Conservation (phyloP, 2,113 vertebrate genomes). For the Seriola dumerili region DNA sequence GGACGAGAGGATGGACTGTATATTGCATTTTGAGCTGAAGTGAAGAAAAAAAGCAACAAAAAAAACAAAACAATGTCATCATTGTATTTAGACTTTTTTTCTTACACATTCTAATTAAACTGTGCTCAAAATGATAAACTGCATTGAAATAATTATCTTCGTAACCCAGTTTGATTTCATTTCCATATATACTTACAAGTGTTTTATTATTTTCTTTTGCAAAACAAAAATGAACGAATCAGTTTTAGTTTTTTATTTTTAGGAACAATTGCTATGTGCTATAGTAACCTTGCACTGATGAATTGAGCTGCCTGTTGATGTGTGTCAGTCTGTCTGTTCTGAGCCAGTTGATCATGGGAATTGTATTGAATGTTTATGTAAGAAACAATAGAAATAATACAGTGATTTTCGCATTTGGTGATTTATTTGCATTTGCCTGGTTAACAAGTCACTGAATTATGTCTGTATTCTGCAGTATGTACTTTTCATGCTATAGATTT, state of each 20-base stretch:
- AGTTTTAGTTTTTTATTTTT: background rate
- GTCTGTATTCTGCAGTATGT: background rate
- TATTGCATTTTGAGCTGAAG: slow-evolving; percentile 1
- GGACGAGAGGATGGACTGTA: background rate
- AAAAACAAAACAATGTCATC: no score
- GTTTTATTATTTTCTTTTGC: background rate
- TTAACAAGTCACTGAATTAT: slow-evolving; percentile 12
- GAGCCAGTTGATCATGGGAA: background rate
- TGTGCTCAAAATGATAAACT: background rate
- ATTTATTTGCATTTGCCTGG: background rate
- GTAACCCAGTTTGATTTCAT: slow-evolving; percentile 1
- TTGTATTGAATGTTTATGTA: slow-evolving; percentile 6
- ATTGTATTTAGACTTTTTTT: background rate
- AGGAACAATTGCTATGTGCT: background rate
- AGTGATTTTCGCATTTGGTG: slow-evolving; percentile 17
- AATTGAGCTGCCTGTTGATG: background rate
- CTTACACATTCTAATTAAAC: slow-evolving; percentile 1
- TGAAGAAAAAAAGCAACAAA: background rate
- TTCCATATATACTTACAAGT: background rate
- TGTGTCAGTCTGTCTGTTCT: slow-evolving; percentile 6
- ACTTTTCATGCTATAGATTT: background rate
- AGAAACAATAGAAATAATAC: background rate
- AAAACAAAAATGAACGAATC: slow-evolving; percentile 4
- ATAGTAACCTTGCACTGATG: slow-evolving; percentile 31
- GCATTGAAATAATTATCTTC: background rate